Evolutionary conservation across 2,797 vertebrate species (phyloP), one percentile per base, ranked within the genome.

Genomic region (Myotis daubentonii): DNA sequence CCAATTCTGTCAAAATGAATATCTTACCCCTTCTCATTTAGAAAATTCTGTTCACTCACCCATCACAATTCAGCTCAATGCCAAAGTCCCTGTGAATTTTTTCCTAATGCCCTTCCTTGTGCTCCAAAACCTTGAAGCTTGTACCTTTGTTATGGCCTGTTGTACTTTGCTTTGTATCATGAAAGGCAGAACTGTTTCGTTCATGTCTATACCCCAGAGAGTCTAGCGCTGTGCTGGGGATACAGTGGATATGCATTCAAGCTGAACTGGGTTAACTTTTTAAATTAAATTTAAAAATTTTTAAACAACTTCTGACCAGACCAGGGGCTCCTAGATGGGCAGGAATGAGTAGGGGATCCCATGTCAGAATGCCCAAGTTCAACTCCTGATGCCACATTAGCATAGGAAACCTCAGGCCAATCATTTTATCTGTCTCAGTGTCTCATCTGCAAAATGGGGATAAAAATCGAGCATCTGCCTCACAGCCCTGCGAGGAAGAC

Each of bases 291-390:
- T 55, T 0, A 30, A 66, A 72, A 8, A 38, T 49, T 53, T 55
- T 51, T 86, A 80, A 92, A 80, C 36, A 80, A 91, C n/a, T 70
- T 85, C n/a, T 91, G 75, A 60, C 33, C n/a, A 79, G 44, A 95
- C 38, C 72, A 89, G 38, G 79, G 76, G 7, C 23, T 86, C 65
- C 62, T 33, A 17, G 65, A 71, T 5, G 51, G 41, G 55, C 15
- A 92, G 68, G 2, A 30, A 72, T 47, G 47, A 66, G 53, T 5
- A 22, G 4, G 60, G 22, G 13, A 13, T 23, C 30, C 15, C 71
- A 60, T 0, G 0, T 47, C 23, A 78, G n/a, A 70, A 87, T 10
- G 19, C 38, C 51, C 22, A 87, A 62, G 71, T 53, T 89, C 55
- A 82, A n/a, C 36, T 49, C 8, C 74, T 8, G 25, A 55, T 0